Percentiles rank a stretch among this genome's conserved stretches.
Conservation (phyloP, 2,113 vertebrate species). For the Coracopsis vasa region DNA sequence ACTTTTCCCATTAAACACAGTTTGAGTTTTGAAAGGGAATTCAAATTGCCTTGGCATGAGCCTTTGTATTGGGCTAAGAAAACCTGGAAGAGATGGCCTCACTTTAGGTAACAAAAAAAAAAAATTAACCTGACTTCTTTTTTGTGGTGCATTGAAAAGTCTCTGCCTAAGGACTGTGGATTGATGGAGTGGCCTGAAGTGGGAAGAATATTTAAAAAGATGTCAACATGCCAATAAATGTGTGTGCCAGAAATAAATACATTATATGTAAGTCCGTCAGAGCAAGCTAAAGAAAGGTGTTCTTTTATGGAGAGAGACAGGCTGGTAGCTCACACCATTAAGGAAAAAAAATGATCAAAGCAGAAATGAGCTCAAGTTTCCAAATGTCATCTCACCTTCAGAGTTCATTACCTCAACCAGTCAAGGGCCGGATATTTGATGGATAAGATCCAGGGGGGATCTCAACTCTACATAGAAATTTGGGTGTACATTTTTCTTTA, state of each 20-base stretch:
- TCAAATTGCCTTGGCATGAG: conserved; percentile 20
- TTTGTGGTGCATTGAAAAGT: background rate
- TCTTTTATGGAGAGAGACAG: background rate
- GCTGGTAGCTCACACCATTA: background rate
- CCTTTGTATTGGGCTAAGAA: background rate
- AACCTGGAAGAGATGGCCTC: background rate
- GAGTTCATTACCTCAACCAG: background rate
- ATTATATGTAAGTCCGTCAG: background rate
- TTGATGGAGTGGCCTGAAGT: conserved; percentile 3
- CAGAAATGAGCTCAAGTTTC: background rate
- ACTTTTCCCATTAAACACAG: conserved; percentile 54
- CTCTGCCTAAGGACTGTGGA: background rate
- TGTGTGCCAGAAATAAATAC: background rate
- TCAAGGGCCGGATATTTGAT: background rate
- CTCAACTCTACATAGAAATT: background rate
- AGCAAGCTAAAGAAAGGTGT: background rate
- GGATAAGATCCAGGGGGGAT: background rate
- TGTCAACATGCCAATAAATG: conserved; percentile 23
- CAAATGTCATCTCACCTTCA: background rate
- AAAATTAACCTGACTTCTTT: background rate
- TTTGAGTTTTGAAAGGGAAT: conserved; percentile 35
- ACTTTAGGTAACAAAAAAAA: background rate
- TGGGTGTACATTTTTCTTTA: background rate
- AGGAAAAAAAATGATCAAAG: background rate
- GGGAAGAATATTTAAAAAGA: conserved; percentile 36